Percentiles rank a stretch among this genome's conserved stretches.
Evolutionary conservation across 1,140 invertebrate genomes (phyloP).

Genomic region (Galendromus occidentalis): DNA sequence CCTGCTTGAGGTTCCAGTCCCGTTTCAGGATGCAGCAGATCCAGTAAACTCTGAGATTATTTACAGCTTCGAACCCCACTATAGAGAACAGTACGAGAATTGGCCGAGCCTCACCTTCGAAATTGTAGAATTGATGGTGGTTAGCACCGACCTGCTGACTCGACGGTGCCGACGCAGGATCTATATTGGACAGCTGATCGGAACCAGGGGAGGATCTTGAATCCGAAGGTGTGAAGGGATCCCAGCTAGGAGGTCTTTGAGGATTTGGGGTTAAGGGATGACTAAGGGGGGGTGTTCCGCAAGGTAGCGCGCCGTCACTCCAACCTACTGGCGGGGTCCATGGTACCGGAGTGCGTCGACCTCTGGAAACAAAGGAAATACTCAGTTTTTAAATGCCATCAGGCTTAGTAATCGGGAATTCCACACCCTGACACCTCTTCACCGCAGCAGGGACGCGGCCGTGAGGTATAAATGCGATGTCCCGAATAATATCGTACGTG

Average conservation of each 20-base stretch:
- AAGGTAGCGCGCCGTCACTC: conserved; percentile 1
- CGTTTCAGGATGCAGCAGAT: too few species aligned
- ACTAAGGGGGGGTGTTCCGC: neutral
- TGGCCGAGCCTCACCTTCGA: neutral
- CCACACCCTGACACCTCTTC: too few species aligned
- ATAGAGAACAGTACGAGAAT: too few species aligned
- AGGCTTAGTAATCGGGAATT: too few species aligned
- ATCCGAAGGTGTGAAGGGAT: conserved; percentile 4
- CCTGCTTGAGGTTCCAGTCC: too few species aligned
- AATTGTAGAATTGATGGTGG: conserved; percentile 2
- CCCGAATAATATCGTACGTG: too few species aligned
- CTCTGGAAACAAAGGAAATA: neutral
- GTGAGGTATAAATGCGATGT: too few species aligned
- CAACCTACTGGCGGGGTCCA: neutral
- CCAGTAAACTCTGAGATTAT: too few species aligned
- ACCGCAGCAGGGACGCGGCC: too few species aligned
- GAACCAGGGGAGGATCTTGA: conserved; percentile 2
- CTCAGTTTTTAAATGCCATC: neutral
- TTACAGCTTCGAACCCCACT: too few species aligned
- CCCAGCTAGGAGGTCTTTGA: neutral
- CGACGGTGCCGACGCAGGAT: neutral
- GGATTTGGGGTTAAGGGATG: neutral
- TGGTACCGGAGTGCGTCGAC: conserved; percentile 3
- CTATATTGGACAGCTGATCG: conserved; percentile 10
- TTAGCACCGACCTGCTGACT: neutral